phyloP scores from a whole-genome alignment of 1,140 invertebrate species.

The Ganaspis sp. region DNA sequence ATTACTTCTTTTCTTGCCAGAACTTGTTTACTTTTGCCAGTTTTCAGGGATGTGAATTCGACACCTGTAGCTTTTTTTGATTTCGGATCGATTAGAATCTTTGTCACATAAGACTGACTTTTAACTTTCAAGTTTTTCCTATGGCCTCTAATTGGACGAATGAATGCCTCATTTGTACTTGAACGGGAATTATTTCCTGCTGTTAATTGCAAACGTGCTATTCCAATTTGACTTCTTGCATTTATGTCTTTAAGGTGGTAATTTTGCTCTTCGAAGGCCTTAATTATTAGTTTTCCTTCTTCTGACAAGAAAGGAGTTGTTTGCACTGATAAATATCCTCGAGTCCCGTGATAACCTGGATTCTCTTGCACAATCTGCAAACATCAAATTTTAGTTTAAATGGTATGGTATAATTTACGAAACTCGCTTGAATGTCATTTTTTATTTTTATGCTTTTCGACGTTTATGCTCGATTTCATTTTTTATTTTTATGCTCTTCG shows the following conservation, averaged over 20 bases:
- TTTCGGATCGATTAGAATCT: constrained; percentile 82
- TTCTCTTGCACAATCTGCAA: constrained; percentile 71
- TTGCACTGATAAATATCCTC: constrained; percentile 3
- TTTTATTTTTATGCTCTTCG: no score
- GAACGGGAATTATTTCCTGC: constrained; percentile 80
- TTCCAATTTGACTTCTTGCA: constrained; percentile 78
- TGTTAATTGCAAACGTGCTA: constrained; percentile 80
- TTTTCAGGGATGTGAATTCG: not conserved
- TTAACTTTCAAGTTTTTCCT: constrained; percentile 83
- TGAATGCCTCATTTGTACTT: constrained; percentile 83
- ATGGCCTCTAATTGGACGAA: constrained; percentile 80
- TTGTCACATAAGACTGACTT: constrained; percentile 81
- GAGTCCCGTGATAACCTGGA: not conserved
- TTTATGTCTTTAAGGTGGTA: constrained; percentile 56
- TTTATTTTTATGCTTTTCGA: no score
- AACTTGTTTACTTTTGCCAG: not conserved
- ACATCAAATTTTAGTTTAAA: constrained; percentile 67
- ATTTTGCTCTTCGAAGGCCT: not conserved
- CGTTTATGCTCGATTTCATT: no score
- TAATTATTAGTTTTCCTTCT: not conserved
- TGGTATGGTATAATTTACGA: no score
- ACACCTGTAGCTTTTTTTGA: constrained; percentile 81
- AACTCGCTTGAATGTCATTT: no score
- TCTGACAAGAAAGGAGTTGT: not conserved
- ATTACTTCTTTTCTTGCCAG: not conserved